phyloP scores from a whole-genome alignment of 2,113 vertebrate genomes.

The Apodemus sylvaticus region DNA sequence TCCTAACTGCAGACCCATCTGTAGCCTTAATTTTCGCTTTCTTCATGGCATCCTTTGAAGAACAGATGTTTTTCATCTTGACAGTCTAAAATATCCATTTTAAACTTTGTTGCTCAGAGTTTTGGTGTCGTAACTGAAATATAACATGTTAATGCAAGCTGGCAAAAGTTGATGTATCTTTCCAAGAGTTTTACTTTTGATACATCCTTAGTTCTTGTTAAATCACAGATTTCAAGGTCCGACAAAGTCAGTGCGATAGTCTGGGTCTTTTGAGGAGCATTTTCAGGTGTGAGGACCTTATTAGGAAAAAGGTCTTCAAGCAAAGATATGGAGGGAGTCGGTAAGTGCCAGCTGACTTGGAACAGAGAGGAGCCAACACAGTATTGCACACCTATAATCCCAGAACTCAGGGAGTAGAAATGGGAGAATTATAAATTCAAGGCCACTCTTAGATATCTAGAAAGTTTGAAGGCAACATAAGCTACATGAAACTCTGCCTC shows the following conservation, averaged over 20 bases:
- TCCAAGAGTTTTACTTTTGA: not conserved
- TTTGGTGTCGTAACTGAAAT: not conserved
- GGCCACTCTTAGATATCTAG: not conserved
- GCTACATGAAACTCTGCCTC: not conserved
- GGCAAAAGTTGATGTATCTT: not conserved
- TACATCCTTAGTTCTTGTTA: not conserved
- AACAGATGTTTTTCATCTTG: constrained; percentile 22
- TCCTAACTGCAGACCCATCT: not conserved
- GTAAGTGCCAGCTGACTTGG: not conserved
- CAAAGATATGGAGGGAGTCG: not conserved
- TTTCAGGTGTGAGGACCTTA: not conserved
- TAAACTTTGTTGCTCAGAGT: not conserved
- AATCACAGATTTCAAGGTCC: constrained; percentile 7
- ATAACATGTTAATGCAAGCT: not conserved
- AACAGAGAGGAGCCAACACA: not conserved
- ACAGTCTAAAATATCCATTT: constrained; percentile 9
- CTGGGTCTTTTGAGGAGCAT: constrained; percentile 3
- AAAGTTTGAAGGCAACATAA: not conserved
- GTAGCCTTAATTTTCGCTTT: not conserved
- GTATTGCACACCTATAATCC: too few relatives aligned
- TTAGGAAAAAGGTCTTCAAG: not conserved
- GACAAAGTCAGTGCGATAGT: not conserved
- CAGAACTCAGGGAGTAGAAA: too few relatives aligned
- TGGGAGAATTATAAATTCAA: not conserved
- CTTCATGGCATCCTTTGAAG: not conserved